Evolutionary conservation across 64 coral and sea anemone species (phyloP).

Genomic region (Trachythela sp.): DNA sequence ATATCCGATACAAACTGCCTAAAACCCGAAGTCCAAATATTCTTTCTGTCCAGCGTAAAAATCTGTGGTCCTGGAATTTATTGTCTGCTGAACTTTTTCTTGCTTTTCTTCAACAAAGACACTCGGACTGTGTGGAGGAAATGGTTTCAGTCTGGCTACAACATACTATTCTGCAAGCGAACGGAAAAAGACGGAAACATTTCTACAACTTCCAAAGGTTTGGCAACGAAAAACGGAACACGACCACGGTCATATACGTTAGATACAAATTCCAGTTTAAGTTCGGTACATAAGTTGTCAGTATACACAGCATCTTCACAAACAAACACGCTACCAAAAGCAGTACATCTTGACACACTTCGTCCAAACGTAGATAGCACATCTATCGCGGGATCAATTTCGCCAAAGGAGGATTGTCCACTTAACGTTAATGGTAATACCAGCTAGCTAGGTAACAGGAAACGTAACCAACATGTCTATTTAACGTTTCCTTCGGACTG

Average conservation of each 20-base stretch:
- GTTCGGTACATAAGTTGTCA: not conserved
- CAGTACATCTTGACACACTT: not conserved
- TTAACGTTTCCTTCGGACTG: too few relatives aligned
- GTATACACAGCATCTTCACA: not conserved
- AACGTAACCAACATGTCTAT: not conserved
- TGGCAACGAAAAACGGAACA: not conserved
- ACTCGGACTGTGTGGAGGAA: conserved; percentile 66
- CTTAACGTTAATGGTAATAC: not conserved
- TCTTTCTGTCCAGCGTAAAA: conserved; percentile 15
- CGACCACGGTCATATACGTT: not conserved
- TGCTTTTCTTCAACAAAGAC: conserved; percentile 90
- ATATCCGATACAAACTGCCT: conserved; percentile 44
- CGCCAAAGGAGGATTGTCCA: not conserved
- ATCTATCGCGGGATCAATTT: not conserved
- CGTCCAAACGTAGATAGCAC: not conserved
- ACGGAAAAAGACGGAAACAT: not conserved
- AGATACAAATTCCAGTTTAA: not conserved
- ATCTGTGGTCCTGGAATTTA: conserved; percentile 65
- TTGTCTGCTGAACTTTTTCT: conserved; percentile 68
- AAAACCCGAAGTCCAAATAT: conserved; percentile 32
- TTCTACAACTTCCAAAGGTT: not conserved
- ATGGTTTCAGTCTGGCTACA: conserved; percentile 21
- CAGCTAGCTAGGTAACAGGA: not conserved
- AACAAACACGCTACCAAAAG: not conserved
- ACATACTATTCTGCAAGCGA: not conserved